A percentile compares a stretch with the other conserved stretches of the same genome.
These are phyloP conservation scores for Euproctis similis DNA, from an alignment of 2,888 invertebrate genomes.

Conservation along the genomic window DNA sequence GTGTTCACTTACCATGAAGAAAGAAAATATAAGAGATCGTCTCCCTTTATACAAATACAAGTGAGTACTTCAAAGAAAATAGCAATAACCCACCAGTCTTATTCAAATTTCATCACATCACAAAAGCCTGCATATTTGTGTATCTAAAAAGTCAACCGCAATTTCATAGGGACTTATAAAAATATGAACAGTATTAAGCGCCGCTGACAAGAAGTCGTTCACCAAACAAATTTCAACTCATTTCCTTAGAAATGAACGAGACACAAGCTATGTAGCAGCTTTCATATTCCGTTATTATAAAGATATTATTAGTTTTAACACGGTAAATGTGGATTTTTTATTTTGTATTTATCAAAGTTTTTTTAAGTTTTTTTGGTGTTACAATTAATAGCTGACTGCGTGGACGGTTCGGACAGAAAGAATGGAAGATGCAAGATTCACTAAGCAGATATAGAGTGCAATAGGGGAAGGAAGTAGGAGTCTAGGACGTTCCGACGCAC, in stretches of 20 bases:
- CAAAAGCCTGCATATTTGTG: constrained; percentile 10
- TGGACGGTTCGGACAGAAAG: no score
- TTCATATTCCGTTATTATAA: constrained; percentile 11
- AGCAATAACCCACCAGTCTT: no score
- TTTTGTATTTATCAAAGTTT: neutral
- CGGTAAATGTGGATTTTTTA: constrained; percentile 3
- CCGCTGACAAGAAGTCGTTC: constrained; percentile 24
- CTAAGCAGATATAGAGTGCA: no score
- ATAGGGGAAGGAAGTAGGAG: no score
- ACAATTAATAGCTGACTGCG: no score
- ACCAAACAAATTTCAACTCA: constrained; percentile 32
- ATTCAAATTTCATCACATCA: constrained; percentile 10
- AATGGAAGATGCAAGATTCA: no score
- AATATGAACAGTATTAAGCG: constrained; percentile 30
- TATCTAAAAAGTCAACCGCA: constrained; percentile 20
- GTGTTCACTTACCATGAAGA: no score
- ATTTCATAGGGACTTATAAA: constrained; percentile 26
- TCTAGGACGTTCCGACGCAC: no score
- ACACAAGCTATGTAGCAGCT: constrained; percentile 16
- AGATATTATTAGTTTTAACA: constrained; percentile 13
- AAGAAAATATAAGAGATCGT: no score
- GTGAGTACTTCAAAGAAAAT: no score
- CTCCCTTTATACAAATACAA: no score
- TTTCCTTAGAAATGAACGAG: constrained; percentile 28
- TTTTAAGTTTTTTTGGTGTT: neutral